Evolutionary conservation across 2,797 vertebrate species (phyloP).

Genomic region (Cuniculus paca): DNA sequence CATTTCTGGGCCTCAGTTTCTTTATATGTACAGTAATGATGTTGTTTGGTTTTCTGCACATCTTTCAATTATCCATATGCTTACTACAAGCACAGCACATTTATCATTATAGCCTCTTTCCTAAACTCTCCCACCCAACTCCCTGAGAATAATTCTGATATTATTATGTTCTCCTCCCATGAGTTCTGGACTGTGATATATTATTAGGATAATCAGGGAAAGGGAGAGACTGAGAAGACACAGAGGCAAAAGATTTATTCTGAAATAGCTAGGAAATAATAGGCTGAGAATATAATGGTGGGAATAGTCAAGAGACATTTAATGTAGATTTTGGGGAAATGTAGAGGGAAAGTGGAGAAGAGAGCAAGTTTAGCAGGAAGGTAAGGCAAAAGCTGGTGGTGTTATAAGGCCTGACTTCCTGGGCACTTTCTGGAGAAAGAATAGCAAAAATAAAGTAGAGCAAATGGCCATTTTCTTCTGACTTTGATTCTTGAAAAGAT

Average conservation of each 20-base stretch:
- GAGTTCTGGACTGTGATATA: background rate
- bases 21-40: constrained; percentile 9
- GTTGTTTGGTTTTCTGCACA: background rate
- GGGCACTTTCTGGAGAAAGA: background rate
- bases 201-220: background rate
- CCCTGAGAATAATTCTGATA: background rate
- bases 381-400: background rate
- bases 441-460: background rate
- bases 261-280: background rate
- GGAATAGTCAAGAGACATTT: background rate
- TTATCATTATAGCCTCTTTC: background rate
- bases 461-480: background rate
- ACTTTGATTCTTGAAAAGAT: background rate
- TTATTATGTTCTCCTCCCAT: background rate
- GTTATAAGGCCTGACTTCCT: background rate
- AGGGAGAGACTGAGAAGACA: background rate
- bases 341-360: background rate
- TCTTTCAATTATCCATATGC: background rate
- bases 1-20: background rate
- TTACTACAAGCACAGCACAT: background rate
- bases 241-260: background rate
- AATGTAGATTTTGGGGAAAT: background rate
- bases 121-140: background rate
- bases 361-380: background rate
- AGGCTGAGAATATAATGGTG: background rate